Percentiles rank a stretch among this genome's conserved stretches.
phyloP scores from a whole-genome alignment of 2,888 invertebrate genomes.

The Hypolimnas misippus region DNA sequence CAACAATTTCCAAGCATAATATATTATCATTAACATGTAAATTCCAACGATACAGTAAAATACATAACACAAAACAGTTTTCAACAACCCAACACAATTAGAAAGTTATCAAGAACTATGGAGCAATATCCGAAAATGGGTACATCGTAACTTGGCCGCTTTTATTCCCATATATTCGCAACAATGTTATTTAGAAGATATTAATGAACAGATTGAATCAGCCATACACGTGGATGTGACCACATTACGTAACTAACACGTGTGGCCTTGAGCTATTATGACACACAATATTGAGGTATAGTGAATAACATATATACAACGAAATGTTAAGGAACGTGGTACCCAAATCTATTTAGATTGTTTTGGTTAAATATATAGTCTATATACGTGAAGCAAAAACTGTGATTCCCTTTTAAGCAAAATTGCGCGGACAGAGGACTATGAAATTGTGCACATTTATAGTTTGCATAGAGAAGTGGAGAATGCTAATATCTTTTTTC shows the following conservation, averaged over 20 bases:
- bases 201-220: conserved; percentile 9
- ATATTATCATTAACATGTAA: no score
- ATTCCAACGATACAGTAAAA: no score
- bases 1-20: no score
- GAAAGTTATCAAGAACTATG: not conserved
- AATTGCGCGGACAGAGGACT: no score
- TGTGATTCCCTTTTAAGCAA: no score
- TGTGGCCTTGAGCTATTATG: conserved; percentile 9
- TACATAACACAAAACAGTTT: not conserved
- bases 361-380: no score
- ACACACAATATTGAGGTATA: conserved; percentile 1
- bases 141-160: not conserved
- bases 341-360: not conserved
- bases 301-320: not conserved
- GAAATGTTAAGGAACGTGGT: no score
- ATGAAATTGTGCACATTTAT: no score
- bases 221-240: conserved; percentile 11
- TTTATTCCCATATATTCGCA: not conserved
- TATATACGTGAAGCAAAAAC: no score
- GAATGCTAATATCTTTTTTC: no score
- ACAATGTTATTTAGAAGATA: conserved; percentile 8
- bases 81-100: not conserved
- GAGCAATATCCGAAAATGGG: not conserved
- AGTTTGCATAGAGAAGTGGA: no score
- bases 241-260: conserved; percentile 15